Base-by-base conservation (phyloP, 1,140 invertebrate species). In the Nymphalis io region DNA sequence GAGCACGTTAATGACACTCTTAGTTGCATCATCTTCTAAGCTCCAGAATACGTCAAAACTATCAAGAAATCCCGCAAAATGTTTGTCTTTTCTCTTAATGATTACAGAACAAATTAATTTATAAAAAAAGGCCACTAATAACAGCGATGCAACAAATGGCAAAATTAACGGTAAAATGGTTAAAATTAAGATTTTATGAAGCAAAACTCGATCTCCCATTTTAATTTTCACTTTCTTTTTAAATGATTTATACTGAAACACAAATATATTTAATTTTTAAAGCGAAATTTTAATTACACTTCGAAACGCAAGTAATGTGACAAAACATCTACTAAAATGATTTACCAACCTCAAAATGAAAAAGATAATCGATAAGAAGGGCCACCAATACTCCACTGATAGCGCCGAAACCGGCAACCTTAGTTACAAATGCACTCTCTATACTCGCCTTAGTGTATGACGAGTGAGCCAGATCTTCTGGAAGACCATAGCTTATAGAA, bases 41-140 rank as follows among this genome's bases (percentile, higher is more conserved):
- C 91, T 89, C 93, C 93, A 93, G 57, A 93, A 87, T 1, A 87
- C 86, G 74, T 93, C 93, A 44, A 88, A 90, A 18, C 92, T 92
- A 8, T 92, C 83, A 4, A 93, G 72, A 15, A 93, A 85, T 53
- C 84, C 84, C 0, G 78, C 85, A 67, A 92, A 93, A 48, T 83
- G 79, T 11, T 84, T 79, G 21, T 85, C 84, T 27, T 78, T 83
- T 64, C 70, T 78, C 42, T 72, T 84, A 38, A 85, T 85, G 16
- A 82, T 62, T 23, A 83, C 44, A 20, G 62, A 82, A 74, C 83
- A 86, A 16, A 85, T 20, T 0, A 72, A 27, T 78, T 88, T 91
- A 63, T 89, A 87, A 20, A 80, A 6, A 60, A 72, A 78, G 27
- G 81, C 80, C 55, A 82, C n/a, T 23, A 76, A 8, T 20, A 86